Evolutionary conservation across 2,888 invertebrate species (phyloP), one percentile per base, ranked within the genome.

Genomic region (Eupithecia dodoneata): DNA sequence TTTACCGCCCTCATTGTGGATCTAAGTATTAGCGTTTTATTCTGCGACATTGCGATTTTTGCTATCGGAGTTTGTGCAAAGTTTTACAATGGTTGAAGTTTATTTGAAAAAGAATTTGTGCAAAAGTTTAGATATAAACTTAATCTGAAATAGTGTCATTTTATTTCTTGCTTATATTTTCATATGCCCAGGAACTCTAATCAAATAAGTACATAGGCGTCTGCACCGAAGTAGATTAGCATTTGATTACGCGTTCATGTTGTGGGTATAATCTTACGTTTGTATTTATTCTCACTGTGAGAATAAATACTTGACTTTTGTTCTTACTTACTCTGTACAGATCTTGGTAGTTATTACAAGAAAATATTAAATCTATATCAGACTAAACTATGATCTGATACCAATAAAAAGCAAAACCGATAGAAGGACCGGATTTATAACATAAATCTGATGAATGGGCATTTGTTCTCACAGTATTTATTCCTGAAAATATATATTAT

Each of bases 1-100:
- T 88, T 89, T 86, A 87, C 86, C 83, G 72, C 72, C 72, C 74
- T 65, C 82, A 79, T 77, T 82, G 72, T 78, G 52, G 63, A 76
- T 69, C 66, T 70, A 80, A 73, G 74, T 73, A 79, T 73, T 72
- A 75, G 30, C 70, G 67, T 74, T 74, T 65, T 77, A 75, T 77
- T 72, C 74, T 41, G 73, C 74, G 73, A 79, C 74, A 72, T 76
- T 66, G 55, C 63, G 66, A 73, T 76, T 63, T 71, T 70, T 18
- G 71, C 45, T 66, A 44, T 71, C 41, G 49, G 71, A 63, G 47
- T 73, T 73, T 76, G 41, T 55, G 18, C 13, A 47, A 70, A 70
- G 12, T 70, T 70, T 42, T 13, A 41, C 7, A 41, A 65, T 4
- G 63, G 4, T 65, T 66, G 9, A 42, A 42, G 1, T 15, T 42